These are phyloP conservation scores for Philaethria dido DNA, from an alignment of 2,888 invertebrate genomes.

Conservation along the genomic window DNA sequence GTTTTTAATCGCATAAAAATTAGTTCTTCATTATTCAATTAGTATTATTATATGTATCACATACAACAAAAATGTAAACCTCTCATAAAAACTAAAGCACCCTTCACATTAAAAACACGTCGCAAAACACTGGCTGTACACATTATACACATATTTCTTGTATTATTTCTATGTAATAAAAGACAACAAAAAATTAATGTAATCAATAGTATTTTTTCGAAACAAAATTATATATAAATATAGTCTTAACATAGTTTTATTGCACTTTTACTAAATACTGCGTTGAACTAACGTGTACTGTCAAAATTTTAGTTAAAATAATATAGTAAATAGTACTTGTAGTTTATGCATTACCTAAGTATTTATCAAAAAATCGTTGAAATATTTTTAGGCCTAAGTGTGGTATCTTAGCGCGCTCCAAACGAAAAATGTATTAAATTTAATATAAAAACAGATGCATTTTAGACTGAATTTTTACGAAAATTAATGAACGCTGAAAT, in stretches of 20 bases:
- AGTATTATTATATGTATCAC: too few relatives aligned
- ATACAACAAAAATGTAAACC: background rate
- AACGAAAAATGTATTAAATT: background rate
- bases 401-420: background rate
- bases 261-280: too few relatives aligned
- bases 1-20: too few relatives aligned
- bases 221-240: too few relatives aligned
- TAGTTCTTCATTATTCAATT: too few relatives aligned
- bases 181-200: background rate
- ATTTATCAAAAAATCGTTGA: too few relatives aligned
- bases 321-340: too few relatives aligned
- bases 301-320: too few relatives aligned
- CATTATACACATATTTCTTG: background rate
- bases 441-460: background rate
- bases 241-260: too few relatives aligned
- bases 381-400: background rate
- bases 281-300: too few relatives aligned
- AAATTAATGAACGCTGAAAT: constrained; percentile 20
- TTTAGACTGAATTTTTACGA: constrained; percentile 1
- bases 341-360: too few relatives aligned
- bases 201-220: too few relatives aligned
- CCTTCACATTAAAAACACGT: background rate
- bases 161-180: background rate
- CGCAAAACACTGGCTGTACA: background rate
- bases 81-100: background rate